phyloP scores from a whole-genome alignment of 2,888 invertebrate genomes.

The Tachystola acroxantha region DNA sequence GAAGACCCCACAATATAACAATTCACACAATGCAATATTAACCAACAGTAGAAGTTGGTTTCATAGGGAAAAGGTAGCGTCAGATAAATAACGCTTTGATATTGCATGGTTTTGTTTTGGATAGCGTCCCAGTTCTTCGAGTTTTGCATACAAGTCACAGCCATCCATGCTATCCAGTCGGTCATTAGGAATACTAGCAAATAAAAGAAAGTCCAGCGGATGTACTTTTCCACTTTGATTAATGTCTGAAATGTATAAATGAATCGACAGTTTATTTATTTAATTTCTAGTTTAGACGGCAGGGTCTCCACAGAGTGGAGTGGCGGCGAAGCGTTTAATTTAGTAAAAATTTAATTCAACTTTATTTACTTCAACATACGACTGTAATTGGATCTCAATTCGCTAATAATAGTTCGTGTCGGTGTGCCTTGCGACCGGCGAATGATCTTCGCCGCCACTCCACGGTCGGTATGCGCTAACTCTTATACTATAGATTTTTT shows the following conservation, averaged over 20 bases:
- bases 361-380: no score
- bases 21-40: slow-evolving; percentile 20
- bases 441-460: no score
- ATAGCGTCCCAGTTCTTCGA: slow-evolving; percentile 22
- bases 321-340: no score
- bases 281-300: no score
- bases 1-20: slow-evolving; percentile 18
- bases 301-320: no score
- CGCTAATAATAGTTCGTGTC: no score
- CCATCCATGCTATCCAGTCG: slow-evolving; percentile 23
- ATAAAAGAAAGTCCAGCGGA: slow-evolving; percentile 18
- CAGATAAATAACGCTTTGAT: slow-evolving; percentile 33
- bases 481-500: no score
- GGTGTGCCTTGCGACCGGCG: no score
- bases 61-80: slow-evolving; percentile 38
- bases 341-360: no score
- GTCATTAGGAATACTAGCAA: slow-evolving; percentile 14
- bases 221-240: slow-evolving; percentile 21
- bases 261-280: no score
- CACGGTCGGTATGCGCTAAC: no score
- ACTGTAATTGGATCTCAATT: no score
- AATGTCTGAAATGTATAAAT: slow-evolving; percentile 33
- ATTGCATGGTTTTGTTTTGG: slow-evolving; percentile 23
- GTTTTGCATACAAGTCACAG: slow-evolving; percentile 24
- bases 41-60: slow-evolving; percentile 28